Evolutionary conservation across 1,140 invertebrate genomes (phyloP), one percentile per base, ranked within the genome.

Genomic region (Heliconius himera): DNA sequence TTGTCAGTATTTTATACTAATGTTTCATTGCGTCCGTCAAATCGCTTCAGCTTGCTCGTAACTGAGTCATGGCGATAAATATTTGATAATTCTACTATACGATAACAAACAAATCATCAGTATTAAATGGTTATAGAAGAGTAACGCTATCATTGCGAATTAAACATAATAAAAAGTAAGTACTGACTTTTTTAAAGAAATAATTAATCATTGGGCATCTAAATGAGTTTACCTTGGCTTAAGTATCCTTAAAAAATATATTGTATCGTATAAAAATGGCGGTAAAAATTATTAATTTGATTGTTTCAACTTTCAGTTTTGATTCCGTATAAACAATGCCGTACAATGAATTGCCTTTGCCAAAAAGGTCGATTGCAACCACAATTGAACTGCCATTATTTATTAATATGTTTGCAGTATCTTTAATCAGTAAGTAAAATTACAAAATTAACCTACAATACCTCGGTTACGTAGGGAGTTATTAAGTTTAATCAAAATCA

Each of bases 311-410:
- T 66, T 66, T 66, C 60, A 66, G 22, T 66, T 66, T 60, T 22
- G 9, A 26, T 60, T 26, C n/a, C 20, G n/a, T 11, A 29, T 0
- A 66, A 4, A 70, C 54, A 76, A 80, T 80, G 78, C 8, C 51
- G 29, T 11, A 80, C 33, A 41, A 72, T 71, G 71, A 46, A 3
- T 33, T 81, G 8, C 79, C 79, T 33, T n/a, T 77, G 33, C 79
- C 79, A 18, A 87, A 85, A 74, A 89, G 83, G 84, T 84, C 86
- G 22, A 88, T 87, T 78, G 77, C 78, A 51, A 85, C 89, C 26
- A 85, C 90, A 13, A 85, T 93, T 75, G 91, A 93, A 79, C 78
- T 92, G 16, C 88, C 91, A 74, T 81, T 92, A 79, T 90, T 93
- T 85, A 26, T 92, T 2, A 84, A 81, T 51, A 86, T 92, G 82